Evolutionary conservation across 2,888 invertebrate species (phyloP).

Genomic region (Serrognathus titanus): DNA sequence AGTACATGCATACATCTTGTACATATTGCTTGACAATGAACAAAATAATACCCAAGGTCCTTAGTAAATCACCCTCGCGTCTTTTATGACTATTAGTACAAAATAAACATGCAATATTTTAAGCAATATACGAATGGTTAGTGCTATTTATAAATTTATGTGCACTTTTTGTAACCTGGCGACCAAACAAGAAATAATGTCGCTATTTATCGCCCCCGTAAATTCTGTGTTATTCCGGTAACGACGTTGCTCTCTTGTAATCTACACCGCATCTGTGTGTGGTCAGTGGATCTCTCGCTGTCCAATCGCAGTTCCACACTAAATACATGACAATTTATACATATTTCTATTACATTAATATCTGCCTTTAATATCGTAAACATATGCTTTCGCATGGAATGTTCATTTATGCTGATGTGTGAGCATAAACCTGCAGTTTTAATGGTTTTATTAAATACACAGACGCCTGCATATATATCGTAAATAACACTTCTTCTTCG

Average conservation of each 20-base stretch:
- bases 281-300: constrained; percentile 6
- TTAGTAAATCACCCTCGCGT: constrained; percentile 5
- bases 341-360: constrained; percentile 4
- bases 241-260: constrained; percentile 9
- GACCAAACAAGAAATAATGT: constrained; percentile 10
- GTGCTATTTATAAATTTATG: constrained; percentile 9
- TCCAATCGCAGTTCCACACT: constrained; percentile 4
- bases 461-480: constrained; percentile 33
- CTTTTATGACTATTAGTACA: constrained; percentile 4
- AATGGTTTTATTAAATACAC: constrained; percentile 41
- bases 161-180: constrained; percentile 2
- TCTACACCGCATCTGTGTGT: constrained; percentile 10
- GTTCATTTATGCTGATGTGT: constrained; percentile 38
- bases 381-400: constrained; percentile 22
- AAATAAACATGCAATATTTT: constrained; percentile 3
- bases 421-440: constrained; percentile 39
- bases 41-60: constrained; percentile 2
- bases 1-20: not conserved
- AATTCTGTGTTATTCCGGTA: constrained; percentile 5
- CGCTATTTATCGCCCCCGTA: constrained; percentile 15
- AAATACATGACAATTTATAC: constrained; percentile 4
- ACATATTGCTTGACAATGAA: constrained; percentile 3
- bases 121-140: constrained; percentile 1
- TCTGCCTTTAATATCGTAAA: constrained; percentile 1
- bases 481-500: constrained; percentile 19